phyloP scores from a whole-genome alignment of 2,113 vertebrate species.

The Chaetorhynchus papuensis region DNA sequence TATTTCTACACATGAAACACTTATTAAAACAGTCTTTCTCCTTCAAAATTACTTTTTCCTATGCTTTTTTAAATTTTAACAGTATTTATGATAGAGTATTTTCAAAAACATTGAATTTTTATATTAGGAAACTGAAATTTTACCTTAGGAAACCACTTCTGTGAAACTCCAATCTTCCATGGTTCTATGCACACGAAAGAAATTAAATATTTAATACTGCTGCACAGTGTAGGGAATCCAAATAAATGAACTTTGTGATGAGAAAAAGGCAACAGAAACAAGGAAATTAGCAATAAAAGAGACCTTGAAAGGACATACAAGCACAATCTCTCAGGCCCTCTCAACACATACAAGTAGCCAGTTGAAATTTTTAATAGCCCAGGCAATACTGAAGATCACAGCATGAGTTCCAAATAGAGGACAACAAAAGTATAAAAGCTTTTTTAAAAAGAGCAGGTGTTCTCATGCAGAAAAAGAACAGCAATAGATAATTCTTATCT shows the following conservation, averaged over 20 bases:
- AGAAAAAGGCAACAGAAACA: background rate
- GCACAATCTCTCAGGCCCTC: background rate
- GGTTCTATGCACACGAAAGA: background rate
- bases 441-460: background rate
- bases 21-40: background rate
- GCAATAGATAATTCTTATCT: background rate
- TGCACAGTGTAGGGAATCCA: background rate
- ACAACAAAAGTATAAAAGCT: background rate
- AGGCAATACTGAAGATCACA: background rate
- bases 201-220: background rate
- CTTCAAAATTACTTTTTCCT: background rate
- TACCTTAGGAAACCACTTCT: background rate
- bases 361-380: background rate
- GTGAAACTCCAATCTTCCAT: background rate
- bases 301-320: background rate
- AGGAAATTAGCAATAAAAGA: background rate
- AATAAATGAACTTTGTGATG: background rate
- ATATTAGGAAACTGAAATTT: background rate
- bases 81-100: background rate
- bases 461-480: background rate
- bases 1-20: background rate
- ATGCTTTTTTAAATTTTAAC: background rate
- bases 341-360: background rate
- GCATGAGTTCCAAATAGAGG: background rate
- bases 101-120: background rate